Evolutionary conservation across 2,113 vertebrate genomes (phyloP).

Genomic region (Pristiophorus japonicus): DNA sequence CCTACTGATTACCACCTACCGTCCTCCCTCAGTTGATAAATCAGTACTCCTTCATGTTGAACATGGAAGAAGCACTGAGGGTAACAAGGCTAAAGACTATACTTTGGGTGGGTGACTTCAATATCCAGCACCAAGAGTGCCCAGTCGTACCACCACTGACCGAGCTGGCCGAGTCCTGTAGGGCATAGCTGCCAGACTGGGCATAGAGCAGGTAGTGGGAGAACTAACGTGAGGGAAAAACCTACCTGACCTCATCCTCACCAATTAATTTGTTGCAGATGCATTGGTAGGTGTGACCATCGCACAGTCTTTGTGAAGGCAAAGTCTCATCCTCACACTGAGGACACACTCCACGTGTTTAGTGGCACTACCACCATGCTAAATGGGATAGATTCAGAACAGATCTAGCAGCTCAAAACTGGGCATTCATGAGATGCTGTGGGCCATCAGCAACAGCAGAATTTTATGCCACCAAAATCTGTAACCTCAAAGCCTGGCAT

Average conservation of each 20-base stretch:
- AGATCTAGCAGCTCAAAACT: background rate
- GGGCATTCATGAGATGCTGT: too few species aligned
- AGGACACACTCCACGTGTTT: background rate
- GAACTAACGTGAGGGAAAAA: too few species aligned
- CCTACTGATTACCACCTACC: background rate
- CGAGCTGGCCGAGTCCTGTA: background rate
- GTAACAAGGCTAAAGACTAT: background rate
- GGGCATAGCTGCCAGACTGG: background rate
- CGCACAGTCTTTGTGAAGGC: background rate
- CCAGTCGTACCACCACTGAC: background rate
- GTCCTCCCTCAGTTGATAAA: background rate
- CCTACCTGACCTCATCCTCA: too few species aligned
- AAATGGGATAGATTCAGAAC: background rate
- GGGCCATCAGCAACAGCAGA: too few species aligned
- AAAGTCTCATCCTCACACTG: background rate
- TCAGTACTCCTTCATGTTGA: background rate
- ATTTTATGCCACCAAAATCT: too few species aligned
- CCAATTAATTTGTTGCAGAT: too few species aligned
- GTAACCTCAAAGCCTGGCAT: too few species aligned
- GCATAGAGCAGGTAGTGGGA: background rate
- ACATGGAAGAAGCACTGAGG: background rate
- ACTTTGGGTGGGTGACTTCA: background rate
- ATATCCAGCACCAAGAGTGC: background rate
- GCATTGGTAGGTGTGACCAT: too few species aligned
- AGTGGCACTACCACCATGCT: background rate